These are phyloP conservation scores for Gallinago undulata DNA, from an alignment of 2,113 vertebrate species.

Conservation along the genomic window DNA sequence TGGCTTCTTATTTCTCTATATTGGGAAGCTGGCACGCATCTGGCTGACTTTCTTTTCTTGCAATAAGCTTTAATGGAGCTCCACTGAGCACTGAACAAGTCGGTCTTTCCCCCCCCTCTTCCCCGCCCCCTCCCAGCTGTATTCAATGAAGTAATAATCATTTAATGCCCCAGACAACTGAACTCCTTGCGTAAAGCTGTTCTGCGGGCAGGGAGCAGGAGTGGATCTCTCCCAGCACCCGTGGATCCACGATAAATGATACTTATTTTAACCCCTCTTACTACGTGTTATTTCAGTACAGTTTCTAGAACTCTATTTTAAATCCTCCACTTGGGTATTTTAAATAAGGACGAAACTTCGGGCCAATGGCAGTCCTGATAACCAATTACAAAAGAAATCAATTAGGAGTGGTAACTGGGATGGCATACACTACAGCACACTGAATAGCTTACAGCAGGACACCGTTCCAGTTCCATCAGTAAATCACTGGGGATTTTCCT, in stretches of 20 bases:
- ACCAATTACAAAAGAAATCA: background rate
- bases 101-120: too few relatives aligned
- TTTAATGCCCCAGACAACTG: background rate
- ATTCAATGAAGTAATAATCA: background rate
- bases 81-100: background rate
- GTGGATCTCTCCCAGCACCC: background rate
- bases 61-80: background rate
- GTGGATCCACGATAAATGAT: accelerated
- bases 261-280: background rate
- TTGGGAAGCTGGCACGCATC: background rate
- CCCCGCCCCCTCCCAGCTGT: too few relatives aligned
- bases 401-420: background rate
- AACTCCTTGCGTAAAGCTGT: background rate
- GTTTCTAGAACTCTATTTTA: background rate
- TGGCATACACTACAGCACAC: background rate
- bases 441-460: background rate
- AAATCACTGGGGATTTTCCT: background rate
- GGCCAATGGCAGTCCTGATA: background rate
- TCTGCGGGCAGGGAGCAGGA: background rate
- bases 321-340: background rate
- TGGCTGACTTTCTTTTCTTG: background rate
- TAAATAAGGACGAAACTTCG: background rate
- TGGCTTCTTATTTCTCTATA: background rate
- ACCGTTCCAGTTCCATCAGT: background rate
- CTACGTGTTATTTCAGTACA: background rate